Base-by-base conservation (phyloP, 1,140 invertebrate genomes). In the Caenorhabditis inopinata region DNA sequence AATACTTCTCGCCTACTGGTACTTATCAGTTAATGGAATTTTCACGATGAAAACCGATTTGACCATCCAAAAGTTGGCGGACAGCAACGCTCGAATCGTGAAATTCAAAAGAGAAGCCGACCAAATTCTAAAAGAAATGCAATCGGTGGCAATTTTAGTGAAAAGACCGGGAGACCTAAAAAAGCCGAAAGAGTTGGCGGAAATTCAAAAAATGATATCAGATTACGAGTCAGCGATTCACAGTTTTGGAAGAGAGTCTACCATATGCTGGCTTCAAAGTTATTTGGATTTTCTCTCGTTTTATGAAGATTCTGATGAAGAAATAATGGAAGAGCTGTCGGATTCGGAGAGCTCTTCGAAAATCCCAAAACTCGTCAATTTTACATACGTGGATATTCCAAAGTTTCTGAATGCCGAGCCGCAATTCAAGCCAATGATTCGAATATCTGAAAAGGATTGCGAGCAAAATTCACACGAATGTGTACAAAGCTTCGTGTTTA, bases 51-150 rank as follows among this genome's bases (percentile, higher is more conserved):
- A 82, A 53, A 83, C 82, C n/a, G 83, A 83, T n/a, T 27, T 83
- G 5, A 48, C 79, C 6, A 74, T 83, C n/a, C 83, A 83, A 53
- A 83, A 83, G 49, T 35, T 83, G 42, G 82, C 81, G 0, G 45
- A 73, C 27, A 53, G 27, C 18, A 74, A 76, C 21, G 38, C 74
- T 1, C 18, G 80, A 38, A 83, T 83, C 21, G 81, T 80, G 7
- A 32, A 80, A 14, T 83, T 80, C 79, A 83, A 83, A 51, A 73
- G 51, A 2, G 76, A 21, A 3, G 78, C 78, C 35, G 83, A 83
- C 46, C 3, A 47, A 18, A 51, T 78, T 38, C 23, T 83, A 12
- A 83, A 82, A 53, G 81, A 73, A 47, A 83, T 83, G 81, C 82
- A 83, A 62, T 81, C 81, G 21, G 53, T 83, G 16, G 81, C 83